A percentile compares a stretch with the other conserved stretches of the same genome.
phyloP scores from a whole-genome alignment of 2,888 invertebrate species.

The Boloria euphrosyne region DNA sequence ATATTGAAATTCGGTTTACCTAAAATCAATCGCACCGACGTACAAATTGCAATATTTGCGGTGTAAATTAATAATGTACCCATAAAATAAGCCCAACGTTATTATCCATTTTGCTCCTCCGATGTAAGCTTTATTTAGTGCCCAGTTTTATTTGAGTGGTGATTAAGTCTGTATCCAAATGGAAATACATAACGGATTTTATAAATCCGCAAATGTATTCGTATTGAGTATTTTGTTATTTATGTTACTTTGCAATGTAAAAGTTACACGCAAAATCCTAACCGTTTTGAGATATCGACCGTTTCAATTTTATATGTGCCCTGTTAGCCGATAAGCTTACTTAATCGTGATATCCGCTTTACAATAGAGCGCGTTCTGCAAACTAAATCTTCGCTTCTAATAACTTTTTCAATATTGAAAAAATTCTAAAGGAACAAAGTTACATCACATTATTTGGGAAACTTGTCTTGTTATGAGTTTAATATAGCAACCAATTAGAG shows the following conservation, averaged over 20 bases:
- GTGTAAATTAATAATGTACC: conserved; percentile 41
- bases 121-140: conserved; percentile 44
- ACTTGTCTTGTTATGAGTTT: too few relatives aligned
- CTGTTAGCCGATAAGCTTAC: too few relatives aligned
- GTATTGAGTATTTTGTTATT: conserved; percentile 16
- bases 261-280: not conserved
- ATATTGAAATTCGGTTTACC: conserved; percentile 36
- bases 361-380: too few relatives aligned
- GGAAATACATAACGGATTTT: conserved; percentile 30
- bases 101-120: conserved; percentile 42
- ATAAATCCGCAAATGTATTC: conserved; percentile 25
- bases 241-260: not conserved
- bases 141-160: conserved; percentile 39
- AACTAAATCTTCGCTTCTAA: not conserved
- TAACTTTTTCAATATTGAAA: not conserved
- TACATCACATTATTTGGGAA: not conserved
- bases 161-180: conserved; percentile 37
- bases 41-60: conserved; percentile 40
- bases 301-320: not conserved
- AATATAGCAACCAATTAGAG: too few relatives aligned
- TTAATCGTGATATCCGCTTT: too few relatives aligned
- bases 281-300: not conserved
- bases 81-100: conserved; percentile 40
- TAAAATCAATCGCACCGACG: conserved; percentile 38
- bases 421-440: not conserved